phyloP scores from a whole-genome alignment of 2,888 invertebrate genomes.

The Margaritifera margaritifera region DNA sequence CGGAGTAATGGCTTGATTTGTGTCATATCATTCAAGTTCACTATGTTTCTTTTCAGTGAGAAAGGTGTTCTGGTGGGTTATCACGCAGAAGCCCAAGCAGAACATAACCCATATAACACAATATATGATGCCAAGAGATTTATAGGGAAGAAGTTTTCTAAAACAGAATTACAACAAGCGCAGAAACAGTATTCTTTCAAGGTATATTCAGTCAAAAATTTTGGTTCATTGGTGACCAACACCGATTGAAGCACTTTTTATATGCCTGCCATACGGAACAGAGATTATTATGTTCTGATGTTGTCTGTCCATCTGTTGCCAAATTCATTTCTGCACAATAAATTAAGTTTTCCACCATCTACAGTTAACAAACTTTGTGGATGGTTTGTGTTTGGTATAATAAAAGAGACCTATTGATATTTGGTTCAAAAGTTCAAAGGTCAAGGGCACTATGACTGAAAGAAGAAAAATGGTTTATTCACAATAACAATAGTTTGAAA shows the following conservation, averaged over 20 bases:
- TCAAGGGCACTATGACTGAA: no score
- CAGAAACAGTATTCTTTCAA: conserved; percentile 70
- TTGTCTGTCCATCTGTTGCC: no score
- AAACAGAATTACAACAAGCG: conserved; percentile 60
- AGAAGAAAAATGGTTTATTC: no score
- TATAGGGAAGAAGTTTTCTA: conserved; percentile 73
- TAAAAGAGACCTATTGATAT: no score
- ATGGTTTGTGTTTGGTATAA: no score
- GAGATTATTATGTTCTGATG: not conserved
- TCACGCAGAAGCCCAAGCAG: conserved; percentile 73
- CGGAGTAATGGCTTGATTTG: not conserved
- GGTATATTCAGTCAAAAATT: conserved; percentile 41
- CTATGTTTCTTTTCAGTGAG: conserved; percentile 37
- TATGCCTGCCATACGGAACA: not conserved
- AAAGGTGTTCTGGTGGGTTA: conserved; percentile 72
- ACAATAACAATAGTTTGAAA: no score
- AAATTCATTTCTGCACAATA: no score
- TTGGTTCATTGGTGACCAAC: not conserved
- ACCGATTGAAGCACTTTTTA: not conserved
- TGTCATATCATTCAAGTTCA: not conserved
- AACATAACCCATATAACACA: conserved; percentile 74
- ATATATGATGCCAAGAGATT: conserved; percentile 76
- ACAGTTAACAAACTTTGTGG: no score
- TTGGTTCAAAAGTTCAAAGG: no score
- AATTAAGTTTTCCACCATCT: no score